Evolutionary conservation across 1,140 invertebrate genomes (phyloP), one percentile per base, ranked within the genome.

Genomic region (Akabosia matsudoensis): DNA sequence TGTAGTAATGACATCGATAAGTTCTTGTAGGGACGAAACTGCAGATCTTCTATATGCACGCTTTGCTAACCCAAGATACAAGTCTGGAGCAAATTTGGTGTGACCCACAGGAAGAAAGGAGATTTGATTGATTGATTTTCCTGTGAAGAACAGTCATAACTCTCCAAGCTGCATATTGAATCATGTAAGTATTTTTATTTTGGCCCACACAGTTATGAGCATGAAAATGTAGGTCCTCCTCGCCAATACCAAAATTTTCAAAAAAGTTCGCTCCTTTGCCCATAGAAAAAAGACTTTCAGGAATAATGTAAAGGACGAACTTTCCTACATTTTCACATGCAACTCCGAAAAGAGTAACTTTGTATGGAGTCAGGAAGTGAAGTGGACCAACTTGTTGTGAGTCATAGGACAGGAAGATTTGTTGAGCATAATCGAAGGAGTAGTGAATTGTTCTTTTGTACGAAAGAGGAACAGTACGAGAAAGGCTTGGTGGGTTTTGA

Each of bases 81-180:
- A 33, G 33, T 76, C 75, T n/a, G 75, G 75, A 33, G 34, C 37
- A 56, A 76, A 76, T 33, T 76, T 76, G 1, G 75, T 72, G 67
- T 76, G 75, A 0, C 75, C 75, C 14, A 71, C 67, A 0, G 67
- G 75, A 0, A 76, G 22, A 54, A 72, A 76, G 0, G 67, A 76
- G 7, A 76, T 28, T 51, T 34, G 4, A 75, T 30, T 26, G 10
- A 18, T 51, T 73, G 22, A 26, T 75, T 61, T 0, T 0, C 1
- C 0, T 45, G n/a, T 45, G n/a, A 26, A 71, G 13, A 56, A 0
- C n/a, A n/a, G n/a, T n/a, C n/a, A n/a, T n/a, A 0, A 72, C 30
- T 33, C 75, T 0, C 75, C 75, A 76, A 16, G 28, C 28, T 1
- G 22, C 4, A 30, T 76, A 76, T n/a, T 76, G 75, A 24, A 72